Conservation (phyloP, 2,888 invertebrate genomes). For the Dryobotodes eremita region DNA sequence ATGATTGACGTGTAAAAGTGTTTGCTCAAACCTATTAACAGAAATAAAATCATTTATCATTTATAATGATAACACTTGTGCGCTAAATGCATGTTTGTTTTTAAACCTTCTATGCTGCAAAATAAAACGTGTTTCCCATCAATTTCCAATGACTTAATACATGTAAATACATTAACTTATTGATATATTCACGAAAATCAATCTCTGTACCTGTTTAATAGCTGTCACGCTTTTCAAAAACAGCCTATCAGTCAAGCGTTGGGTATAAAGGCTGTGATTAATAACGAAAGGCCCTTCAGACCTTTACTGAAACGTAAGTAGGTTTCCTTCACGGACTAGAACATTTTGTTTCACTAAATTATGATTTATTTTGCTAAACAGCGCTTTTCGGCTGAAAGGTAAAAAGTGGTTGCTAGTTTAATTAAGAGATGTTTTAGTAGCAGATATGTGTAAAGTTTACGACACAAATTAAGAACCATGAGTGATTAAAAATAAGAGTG, state of each 20-base stretch:
- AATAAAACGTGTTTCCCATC: neutral
- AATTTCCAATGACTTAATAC: neutral
- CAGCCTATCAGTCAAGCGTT: conserved; percentile 41
- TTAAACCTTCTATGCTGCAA: neutral
- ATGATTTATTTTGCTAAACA: conserved; percentile 18
- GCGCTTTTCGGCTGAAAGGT: conserved; percentile 8
- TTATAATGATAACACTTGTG: neutral
- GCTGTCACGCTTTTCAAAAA: conserved; percentile 42
- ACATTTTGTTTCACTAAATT: conserved; percentile 25
- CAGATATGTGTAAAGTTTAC: neutral
- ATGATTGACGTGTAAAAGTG: too few relatives aligned
- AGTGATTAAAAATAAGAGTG: too few relatives aligned
- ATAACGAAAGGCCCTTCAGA: conserved; percentile 27
- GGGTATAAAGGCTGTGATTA: conserved; percentile 36
- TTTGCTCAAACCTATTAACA: too few relatives aligned
- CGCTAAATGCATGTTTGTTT: neutral
- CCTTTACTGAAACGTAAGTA: conserved; percentile 14
- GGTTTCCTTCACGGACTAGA: conserved; percentile 15
- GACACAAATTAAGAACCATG: neutral
- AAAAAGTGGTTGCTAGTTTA: conserved; percentile 3
- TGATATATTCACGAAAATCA: conserved; percentile 26
- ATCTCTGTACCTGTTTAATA: conserved; percentile 52
- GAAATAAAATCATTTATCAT: too few relatives aligned
- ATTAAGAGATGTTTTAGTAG: neutral
- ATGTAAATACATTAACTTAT: conserved; percentile 13